These are phyloP conservation scores for Drosophila infuscata DNA, from an alignment of 2,888 invertebrate species.

Conservation along the genomic window DNA sequence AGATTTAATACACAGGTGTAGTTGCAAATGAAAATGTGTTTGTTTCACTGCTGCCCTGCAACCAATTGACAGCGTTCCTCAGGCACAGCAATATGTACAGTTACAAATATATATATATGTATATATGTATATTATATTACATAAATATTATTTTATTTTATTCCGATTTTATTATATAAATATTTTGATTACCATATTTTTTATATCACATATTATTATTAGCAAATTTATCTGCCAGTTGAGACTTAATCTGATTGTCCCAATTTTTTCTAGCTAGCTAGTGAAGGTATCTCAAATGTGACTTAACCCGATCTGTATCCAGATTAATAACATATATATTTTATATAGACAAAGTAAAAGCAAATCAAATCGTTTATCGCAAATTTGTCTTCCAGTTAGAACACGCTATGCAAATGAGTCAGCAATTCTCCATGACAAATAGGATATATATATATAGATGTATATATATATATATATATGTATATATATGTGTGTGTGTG, in stretches of 20 bases:
- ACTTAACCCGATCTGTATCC: background rate
- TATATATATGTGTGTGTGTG: background rate
- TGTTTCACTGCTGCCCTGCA: background rate
- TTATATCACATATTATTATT: too few relatives aligned
- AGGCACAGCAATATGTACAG: background rate
- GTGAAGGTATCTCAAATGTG: too few relatives aligned
- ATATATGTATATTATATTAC: background rate
- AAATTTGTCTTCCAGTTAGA: background rate
- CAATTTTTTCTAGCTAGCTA: background rate
- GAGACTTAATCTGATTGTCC: background rate
- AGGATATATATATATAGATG: background rate
- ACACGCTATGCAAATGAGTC: background rate
- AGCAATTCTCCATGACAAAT: background rate
- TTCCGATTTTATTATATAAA: too few relatives aligned
- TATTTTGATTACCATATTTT: too few relatives aligned
- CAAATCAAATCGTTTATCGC: background rate
- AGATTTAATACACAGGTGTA: conserved; percentile 38
- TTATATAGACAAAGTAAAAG: background rate
- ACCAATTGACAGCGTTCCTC: conserved; percentile 1
- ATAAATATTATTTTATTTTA: too few relatives aligned
- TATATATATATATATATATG: background rate
- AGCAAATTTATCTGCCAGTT: background rate
- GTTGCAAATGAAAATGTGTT: background rate
- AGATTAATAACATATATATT: background rate
- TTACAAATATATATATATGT: background rate